Conservation (phyloP, 1,140 invertebrate species). For the Copidosoma floridanum region DNA sequence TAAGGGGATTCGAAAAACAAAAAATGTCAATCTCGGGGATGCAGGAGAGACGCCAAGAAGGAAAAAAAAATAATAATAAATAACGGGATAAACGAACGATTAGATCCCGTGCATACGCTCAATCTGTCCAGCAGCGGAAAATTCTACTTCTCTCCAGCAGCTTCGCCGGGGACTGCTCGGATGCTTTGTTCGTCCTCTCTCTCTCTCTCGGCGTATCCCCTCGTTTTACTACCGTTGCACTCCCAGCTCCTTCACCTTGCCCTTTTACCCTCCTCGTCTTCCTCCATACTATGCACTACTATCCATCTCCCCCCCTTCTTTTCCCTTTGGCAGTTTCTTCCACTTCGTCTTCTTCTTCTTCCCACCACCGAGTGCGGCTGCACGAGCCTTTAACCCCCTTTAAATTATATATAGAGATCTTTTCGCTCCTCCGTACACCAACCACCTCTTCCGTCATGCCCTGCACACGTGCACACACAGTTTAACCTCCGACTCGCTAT, state of each 20-base stretch:
- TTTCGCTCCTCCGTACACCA: no score
- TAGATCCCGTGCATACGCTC: slow-evolving; percentile 18
- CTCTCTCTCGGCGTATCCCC: slow-evolving; percentile 1
- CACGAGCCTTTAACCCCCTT: no score
- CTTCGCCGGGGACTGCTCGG: slow-evolving; percentile 12
- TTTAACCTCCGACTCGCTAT: no score
- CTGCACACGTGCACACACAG: no score
- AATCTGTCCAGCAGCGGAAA: slow-evolving; percentile 12
- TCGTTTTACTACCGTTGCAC: not conserved
- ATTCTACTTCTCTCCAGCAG: slow-evolving; percentile 7
- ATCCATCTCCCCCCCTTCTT: slow-evolving; percentile 12
- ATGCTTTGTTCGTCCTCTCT: slow-evolving; percentile 6
- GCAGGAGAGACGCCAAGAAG: not conserved
- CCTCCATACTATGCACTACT: no score
- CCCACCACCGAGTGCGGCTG: not conserved
- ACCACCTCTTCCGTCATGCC: slow-evolving; percentile 11
- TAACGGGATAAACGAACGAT: no score
- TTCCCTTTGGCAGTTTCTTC: slow-evolving; percentile 22
- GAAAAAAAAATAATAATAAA: no score
- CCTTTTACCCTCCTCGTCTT: slow-evolving; percentile 27
- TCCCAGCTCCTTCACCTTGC: not conserved
- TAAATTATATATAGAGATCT: no score
- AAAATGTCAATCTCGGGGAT: slow-evolving; percentile 11
- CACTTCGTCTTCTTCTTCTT: not conserved
- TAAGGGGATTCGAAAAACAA: no score